These are phyloP conservation scores for Lacanobia oleracea DNA, from an alignment of 2,888 invertebrate genomes.

Conservation along the genomic window DNA sequence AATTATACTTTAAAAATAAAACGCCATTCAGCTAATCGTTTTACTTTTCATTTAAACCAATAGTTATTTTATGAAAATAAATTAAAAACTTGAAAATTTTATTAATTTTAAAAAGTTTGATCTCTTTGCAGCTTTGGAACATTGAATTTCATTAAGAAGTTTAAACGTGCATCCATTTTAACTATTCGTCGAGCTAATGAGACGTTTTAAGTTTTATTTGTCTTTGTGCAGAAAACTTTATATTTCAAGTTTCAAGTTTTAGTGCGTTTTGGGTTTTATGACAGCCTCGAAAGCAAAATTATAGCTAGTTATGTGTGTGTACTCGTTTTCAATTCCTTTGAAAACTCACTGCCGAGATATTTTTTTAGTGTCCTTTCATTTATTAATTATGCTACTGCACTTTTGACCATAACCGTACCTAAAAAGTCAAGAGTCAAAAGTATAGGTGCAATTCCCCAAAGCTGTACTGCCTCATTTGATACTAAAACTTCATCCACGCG, in stretches of 20 bases:
- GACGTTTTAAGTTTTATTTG: constrained; percentile 25
- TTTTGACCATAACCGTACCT: too few relatives aligned
- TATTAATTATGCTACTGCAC: too few relatives aligned
- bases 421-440: too few relatives aligned
- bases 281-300: background rate
- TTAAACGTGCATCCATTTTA: constrained; percentile 7
- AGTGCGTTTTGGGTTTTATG: constrained; percentile 4
- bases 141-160: constrained; percentile 25
- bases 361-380: too few relatives aligned
- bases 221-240: constrained; percentile 14
- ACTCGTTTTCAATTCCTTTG: background rate
- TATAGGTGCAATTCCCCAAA: too few relatives aligned
- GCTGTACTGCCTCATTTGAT: too few relatives aligned
- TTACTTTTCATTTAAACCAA: constrained; percentile 1
- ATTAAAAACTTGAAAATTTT: background rate
- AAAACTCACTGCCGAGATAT: background rate
- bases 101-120: background rate
- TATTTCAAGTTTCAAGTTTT: background rate
- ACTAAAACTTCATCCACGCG: too few relatives aligned
- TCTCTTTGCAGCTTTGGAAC: background rate
- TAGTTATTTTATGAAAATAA: background rate
- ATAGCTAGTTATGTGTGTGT: background rate
- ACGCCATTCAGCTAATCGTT: background rate
- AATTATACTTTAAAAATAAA: constrained; percentile 5
- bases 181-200: constrained; percentile 11